These are phyloP conservation scores for Pseudolycoriella hygida DNA, from an alignment of 2,888 invertebrate species.

Conservation along the genomic window DNA sequence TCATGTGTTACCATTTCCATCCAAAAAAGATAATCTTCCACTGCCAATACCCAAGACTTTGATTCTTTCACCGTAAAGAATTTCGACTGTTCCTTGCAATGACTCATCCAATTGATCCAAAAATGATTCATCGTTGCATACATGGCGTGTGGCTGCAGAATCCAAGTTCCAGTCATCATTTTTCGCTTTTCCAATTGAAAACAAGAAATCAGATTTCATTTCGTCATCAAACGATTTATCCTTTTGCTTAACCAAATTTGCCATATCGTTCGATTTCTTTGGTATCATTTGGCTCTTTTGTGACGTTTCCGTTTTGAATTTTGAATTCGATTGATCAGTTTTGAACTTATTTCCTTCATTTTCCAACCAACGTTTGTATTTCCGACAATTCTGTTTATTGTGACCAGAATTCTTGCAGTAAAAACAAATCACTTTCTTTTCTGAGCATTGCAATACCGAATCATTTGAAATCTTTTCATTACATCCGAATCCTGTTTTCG, in stretches of 20 bases:
- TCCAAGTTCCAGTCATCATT: conserved; percentile 11
- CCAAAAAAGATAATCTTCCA: conserved; percentile 7
- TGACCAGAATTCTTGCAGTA: conserved; percentile 11
- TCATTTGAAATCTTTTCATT: not conserved
- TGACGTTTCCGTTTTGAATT: too few species aligned
- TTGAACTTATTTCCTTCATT: not conserved
- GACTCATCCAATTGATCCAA: conserved; percentile 8
- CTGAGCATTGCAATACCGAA: not conserved
- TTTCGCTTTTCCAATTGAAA: conserved; percentile 2
- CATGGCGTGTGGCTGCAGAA: conserved; percentile 12
- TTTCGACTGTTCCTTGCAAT: conserved; percentile 8
- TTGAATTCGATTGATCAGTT: too few species aligned
- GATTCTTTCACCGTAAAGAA: conserved; percentile 10
- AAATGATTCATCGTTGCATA: conserved; percentile 9
- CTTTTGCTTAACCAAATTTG: conserved; percentile 5
- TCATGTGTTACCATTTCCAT: conserved; percentile 3
- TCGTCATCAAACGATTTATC: too few species aligned
- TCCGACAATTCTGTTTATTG: conserved; percentile 8
- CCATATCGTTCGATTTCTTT: conserved; percentile 1
- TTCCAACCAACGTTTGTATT: conserved; percentile 9
- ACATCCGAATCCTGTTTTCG: too few species aligned
- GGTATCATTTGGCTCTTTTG: too few species aligned
- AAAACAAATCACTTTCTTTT: conserved; percentile 7
- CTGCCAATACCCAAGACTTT: conserved; percentile 9
- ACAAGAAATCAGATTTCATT: conserved; percentile 4